Percentiles rank a stretch among this genome's conserved stretches.
These are phyloP conservation scores for Portunus trituberculatus DNA, from an alignment of 1,140 invertebrate species.

Conservation along the genomic window DNA sequence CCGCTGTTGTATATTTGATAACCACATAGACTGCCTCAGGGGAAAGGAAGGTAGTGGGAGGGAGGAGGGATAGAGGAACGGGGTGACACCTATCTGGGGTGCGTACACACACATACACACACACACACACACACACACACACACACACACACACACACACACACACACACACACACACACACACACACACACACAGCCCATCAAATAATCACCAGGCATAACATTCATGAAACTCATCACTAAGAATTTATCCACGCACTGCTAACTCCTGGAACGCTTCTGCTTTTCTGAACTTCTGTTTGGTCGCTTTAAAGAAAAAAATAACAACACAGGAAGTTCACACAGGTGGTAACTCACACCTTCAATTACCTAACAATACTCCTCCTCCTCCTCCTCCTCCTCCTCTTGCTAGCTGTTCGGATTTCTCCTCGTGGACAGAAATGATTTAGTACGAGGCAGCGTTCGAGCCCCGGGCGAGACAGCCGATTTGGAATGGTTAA, in stretches of 20 bases:
- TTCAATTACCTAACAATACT: not conserved
- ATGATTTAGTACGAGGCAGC: not conserved
- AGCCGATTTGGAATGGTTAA: slow-evolving; percentile 21
- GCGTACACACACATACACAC: not conserved
- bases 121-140: slow-evolving; percentile 20
- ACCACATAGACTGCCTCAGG: not conserved
- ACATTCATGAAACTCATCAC: not conserved
- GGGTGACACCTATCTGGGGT: not conserved
- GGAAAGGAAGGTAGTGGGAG: not conserved
- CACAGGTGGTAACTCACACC: not conserved
- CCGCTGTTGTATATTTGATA: slow-evolving; percentile 3
- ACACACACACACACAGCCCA: not conserved
- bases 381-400: not conserved
- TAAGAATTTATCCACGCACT: not conserved
- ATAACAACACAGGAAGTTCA: not conserved
- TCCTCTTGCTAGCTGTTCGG: not conserved
- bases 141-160: not conserved
- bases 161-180: not conserved
- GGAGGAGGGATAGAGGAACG: not conserved
- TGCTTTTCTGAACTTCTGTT: not conserved
- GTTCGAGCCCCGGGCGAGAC: not conserved
- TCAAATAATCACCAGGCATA: not conserved
- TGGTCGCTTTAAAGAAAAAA: not conserved
- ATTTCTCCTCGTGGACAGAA: not conserved
- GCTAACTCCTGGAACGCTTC: not conserved